Base-by-base conservation (phyloP, 2,888 invertebrate species). In the Troglohyphantes excavatus region DNA sequence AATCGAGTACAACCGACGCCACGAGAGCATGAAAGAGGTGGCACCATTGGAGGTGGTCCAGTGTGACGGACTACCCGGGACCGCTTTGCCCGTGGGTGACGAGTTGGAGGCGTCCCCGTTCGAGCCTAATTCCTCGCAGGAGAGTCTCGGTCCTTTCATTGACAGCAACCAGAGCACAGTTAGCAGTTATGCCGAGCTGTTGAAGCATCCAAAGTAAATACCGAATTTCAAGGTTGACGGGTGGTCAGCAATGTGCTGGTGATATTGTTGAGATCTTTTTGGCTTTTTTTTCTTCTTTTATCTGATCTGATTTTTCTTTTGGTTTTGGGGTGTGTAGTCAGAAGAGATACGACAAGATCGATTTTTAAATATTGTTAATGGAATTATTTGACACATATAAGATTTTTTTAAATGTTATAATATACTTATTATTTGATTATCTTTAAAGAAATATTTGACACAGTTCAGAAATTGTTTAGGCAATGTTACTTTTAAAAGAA, bases 111-210 rank as follows among this genome's bases (percentile, higher is more conserved):
- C 65, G 2, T 90, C 90, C 26, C 86, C 86, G 0, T 91, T 90
- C n/a, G 91, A 91, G 79, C 91, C 91, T n/a, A 90, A 84, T 27
- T 91, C 91, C n/a, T 91, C 91, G 0, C 90, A 90, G 23, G 91
- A 91, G 67, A 91, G 91, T 86, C 29, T 91, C 46, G 87, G 72
- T 7, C 90, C 84, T 11, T 90, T 82, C 23, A 61, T 85, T 2
- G 91, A 91, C 53, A 91, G 91, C 81, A 91, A 91, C 63, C 91
- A 91, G 46, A 91, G 91, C 88, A 91, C 91, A 78, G 91, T 91
- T 43, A 91, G 90, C 81, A 91, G 91, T 46, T 90, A 90, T 75
- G 90, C 91, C 33, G 91, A 91, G 73, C 88, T 91, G n/a, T 53
- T 91, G 33, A 81, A 87, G 33, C 90, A 90, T 81, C 90, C 90